Base-by-base conservation (phyloP, 2,888 invertebrate genomes). In the Nebria brevicollis region DNA sequence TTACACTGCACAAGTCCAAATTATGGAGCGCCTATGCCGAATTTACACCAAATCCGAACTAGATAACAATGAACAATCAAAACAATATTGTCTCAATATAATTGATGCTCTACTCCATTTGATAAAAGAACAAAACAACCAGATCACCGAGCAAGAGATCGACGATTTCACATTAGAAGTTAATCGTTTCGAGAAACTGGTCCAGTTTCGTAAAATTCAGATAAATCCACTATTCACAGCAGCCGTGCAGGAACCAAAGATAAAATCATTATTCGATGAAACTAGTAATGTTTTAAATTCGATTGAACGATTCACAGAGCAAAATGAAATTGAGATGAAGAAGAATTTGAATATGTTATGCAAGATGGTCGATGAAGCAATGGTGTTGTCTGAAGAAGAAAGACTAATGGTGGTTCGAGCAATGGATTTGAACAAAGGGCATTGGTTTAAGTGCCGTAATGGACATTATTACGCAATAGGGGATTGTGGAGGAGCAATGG, bases 391-490 rank as follows among this genome's bases (percentile, higher is more conserved):
- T 0, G 88, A 90, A 1, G 83, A 84, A 8, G 93, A 94, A 86
- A 88, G 90, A 66, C 85, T 86, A 20, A 86, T 92, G 88, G 91
- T 94, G 73, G 90, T 93, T 0, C 85, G 87, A 84, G 94, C 93
- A 0, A 90, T 94, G 83, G 91, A 90, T 0, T 54, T 93, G 34
- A 87, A 86, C 73, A 88, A 90, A 74, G 94, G 94, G 0, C 92
- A 92, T 85, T 95, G 95, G 94, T 94, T 90, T 87, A 93, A 93
- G 86, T 95, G 95, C 87, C 92, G 92, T 0, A 94, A 94, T 84
- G 94, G 93, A 0, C 94, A 94, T 86, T 86, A 89, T 54, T 94
- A 94, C 86, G 91, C 90, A 43, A 94, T 94, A 82, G 91, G 90
- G 0, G 92, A 93, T 2, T 94, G 94, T 85, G 94, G 94, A 3